Evolutionary conservation across 2,888 invertebrate species (phyloP).

Genomic region (Eretmocerus hayati): DNA sequence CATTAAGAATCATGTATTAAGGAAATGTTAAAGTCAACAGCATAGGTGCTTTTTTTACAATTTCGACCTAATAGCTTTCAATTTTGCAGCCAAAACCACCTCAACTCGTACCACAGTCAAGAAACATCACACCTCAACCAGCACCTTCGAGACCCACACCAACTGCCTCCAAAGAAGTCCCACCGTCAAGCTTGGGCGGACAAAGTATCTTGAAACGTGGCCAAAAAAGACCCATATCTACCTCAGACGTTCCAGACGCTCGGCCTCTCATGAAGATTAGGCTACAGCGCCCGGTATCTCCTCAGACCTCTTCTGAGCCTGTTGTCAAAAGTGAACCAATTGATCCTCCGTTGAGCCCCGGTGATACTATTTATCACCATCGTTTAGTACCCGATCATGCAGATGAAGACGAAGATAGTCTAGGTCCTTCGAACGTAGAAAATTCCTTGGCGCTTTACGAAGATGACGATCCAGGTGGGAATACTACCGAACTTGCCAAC

Average conservation of each 20-base stretch:
- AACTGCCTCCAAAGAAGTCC: slow-evolving; percentile 23
- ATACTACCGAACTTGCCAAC: slow-evolving; percentile 23
- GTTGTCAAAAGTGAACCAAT: slow-evolving; percentile 40
- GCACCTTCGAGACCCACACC: slow-evolving; percentile 1
- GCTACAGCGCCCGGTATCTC: slow-evolving; percentile 36
- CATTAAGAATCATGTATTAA: too few species aligned
- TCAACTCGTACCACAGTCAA: slow-evolving; percentile 37
- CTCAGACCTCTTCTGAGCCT: slow-evolving; percentile 27
- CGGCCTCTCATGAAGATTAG: slow-evolving; percentile 41
- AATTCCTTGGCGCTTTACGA: slow-evolving; percentile 37
- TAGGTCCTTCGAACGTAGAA: slow-evolving; percentile 35
- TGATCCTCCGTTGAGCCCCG: slow-evolving; percentile 40
- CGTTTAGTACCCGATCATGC: background rate
- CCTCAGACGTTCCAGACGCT: slow-evolving; percentile 30
- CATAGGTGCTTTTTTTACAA: background rate
- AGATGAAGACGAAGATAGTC: slow-evolving; percentile 18
- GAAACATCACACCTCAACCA: slow-evolving; percentile 23
- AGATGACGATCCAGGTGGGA: slow-evolving; percentile 41
- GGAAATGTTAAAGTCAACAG: background rate
- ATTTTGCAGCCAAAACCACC: slow-evolving; percentile 38
- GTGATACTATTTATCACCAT: background rate
- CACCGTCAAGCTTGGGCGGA: slow-evolving; percentile 27
- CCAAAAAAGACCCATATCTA: slow-evolving; percentile 35
- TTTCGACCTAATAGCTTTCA: slow-evolving; percentile 21
- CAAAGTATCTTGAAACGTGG: slow-evolving; percentile 37